Base-by-base conservation (phyloP, 2,888 invertebrate genomes). In the Epinotia brunnichana region DNA sequence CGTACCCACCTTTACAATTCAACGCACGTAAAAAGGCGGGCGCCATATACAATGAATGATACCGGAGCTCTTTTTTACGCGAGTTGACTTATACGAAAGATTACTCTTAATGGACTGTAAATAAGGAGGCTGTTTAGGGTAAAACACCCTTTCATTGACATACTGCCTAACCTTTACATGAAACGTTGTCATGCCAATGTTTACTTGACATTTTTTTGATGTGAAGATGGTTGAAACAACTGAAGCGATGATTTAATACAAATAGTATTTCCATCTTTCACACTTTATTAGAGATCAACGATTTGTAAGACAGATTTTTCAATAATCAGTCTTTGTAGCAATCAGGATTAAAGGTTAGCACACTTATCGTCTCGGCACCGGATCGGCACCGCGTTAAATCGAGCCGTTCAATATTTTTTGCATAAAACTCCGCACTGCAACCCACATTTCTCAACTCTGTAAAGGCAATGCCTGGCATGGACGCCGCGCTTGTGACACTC, bases 291-390 rank as follows among this genome's bases (percentile, higher is more conserved):
- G 56, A 57, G 29, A 57, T 29, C 29, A 57, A 29, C 29, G 35
- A 57, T 29, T 54, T 11, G 15, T 24, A 56, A 29, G n/a, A 57
- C 29, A 29, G 9, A 57, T 57, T 56, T 56, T 24, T 24, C 24
- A 57, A n/a, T 54, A 15, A 57, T 29, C 29, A 56, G 56, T 56
- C 24, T 57, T 24, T 29, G 24, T 24, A 57, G 56, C 24, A 29
- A 29, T 57, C n/a, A 29, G 29, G 48, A 48, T 48, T 48, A 4
- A 41, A 48, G 5, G 15, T 48, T 48, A 48, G 7, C 29, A 29
- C 35, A 35, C 35, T 35, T 9, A 9, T 7, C 35, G 5, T 5
- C 7, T 7, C 7, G 29, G 29, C 5, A 29, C 29, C 5, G 29
- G 29, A 7, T 29, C 5, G 0, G 7, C 0, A 29, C 29, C 5